Conservation (phyloP, 2,888 invertebrate species). For the Mongoloraphidia duomilia region DNA sequence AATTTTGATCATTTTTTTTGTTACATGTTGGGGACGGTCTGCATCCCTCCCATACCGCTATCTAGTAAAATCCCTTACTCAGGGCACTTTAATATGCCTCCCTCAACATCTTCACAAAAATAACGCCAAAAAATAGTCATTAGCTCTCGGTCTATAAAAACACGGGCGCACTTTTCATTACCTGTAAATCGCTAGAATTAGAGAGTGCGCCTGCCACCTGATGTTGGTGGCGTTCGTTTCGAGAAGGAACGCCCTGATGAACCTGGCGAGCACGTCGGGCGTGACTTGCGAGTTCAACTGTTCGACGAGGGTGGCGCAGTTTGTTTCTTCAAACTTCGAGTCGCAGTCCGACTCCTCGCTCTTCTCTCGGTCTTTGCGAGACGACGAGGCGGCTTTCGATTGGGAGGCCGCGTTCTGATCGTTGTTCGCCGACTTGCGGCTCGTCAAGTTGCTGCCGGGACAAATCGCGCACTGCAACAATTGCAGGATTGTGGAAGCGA, state of each 20-base stretch:
- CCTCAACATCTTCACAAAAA: no score
- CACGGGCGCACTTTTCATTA: constrained; percentile 25
- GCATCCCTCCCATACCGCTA: no score
- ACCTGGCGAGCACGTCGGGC: constrained; percentile 49
- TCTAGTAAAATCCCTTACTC: no score
- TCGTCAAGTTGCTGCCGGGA: constrained; percentile 27
- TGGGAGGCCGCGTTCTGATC: constrained; percentile 17
- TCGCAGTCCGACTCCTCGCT: constrained; percentile 51
- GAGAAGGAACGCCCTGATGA: constrained; percentile 78
- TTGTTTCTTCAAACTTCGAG: constrained; percentile 49
- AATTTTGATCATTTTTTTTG: no score
- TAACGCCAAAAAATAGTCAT: no score
- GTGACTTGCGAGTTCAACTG: constrained; percentile 54
- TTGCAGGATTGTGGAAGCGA: constrained; percentile 81
- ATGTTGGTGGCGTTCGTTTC: constrained; percentile 87
- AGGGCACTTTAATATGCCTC: no score
- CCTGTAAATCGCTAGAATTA: constrained; percentile 72
- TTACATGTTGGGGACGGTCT: no score
- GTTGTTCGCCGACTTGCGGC: constrained; percentile 19
- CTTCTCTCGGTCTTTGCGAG: constrained; percentile 46
- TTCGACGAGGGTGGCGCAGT: constrained; percentile 51
- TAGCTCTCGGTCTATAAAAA: no score
- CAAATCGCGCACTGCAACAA: constrained; percentile 82
- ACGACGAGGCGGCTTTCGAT: constrained; percentile 11
- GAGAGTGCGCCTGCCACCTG: constrained; percentile 89